Base-by-base conservation (phyloP, 2,113 vertebrate species). In the Tiliqua scincoides region DNA sequence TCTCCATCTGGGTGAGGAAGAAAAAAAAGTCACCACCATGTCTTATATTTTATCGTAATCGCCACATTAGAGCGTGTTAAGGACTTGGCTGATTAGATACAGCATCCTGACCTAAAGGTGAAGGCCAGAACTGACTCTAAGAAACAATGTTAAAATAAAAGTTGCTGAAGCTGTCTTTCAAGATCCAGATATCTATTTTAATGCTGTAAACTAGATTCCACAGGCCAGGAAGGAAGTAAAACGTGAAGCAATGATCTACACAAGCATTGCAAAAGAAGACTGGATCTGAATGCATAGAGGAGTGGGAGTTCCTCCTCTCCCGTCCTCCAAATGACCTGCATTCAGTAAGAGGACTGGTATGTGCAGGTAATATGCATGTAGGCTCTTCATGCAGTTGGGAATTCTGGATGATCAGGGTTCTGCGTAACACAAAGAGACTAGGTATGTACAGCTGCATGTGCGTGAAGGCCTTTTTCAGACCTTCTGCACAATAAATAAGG, bases 41-140 rank as follows among this genome's bases (percentile, higher is more conserved):
- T 72, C 73, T 74, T 81, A 80, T 73, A 81, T 73, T 63, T 81
- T 52, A 40, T 68, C 52, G 65, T 27, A 80, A 73, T 81, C n/a
- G 73, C 20, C 5, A 52, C n/a, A 80, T 63, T 86, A 73, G n/a
- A 48, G 62, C 27, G 25, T 54, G 7, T 74, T 81, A 81, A 21
- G 78, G 43, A 81, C 59, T 74, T 81, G 61, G 15, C n/a, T 86
- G 68, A 35, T 68, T 37, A 73, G 40, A 30, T 74, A 65, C 32
- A 73, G 15, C 52, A 52, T 35, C 61, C 15, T 27, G 27, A 67
- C 57, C 3, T 30, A 73, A 73, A 35, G 48, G 32, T 59, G 54
- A 72, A 71, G 75, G 37, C 54, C 27, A 61, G 67, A 17, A 35
- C 65, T 61, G 57, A 35, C n/a, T 79, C 68, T 35, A 61, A 71